phyloP scores from a whole-genome alignment of 2,113 vertebrate genomes.

The Eleginops maclovinus region DNA sequence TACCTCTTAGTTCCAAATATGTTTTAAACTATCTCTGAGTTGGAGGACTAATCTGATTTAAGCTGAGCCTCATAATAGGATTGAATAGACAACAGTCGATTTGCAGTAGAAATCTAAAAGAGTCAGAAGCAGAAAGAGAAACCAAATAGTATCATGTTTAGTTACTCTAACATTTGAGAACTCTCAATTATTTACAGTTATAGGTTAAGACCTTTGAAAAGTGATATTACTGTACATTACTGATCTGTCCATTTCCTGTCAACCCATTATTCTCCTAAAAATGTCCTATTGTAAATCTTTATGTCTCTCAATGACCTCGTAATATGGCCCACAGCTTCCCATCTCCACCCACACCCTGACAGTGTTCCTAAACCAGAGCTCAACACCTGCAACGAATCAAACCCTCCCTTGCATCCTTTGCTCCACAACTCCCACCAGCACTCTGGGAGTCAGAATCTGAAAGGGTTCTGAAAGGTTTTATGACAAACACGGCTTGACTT shows the following conservation, averaged over 20 bases:
- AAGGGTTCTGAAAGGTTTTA: constrained; percentile 52
- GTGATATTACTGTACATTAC: background rate
- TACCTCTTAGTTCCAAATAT: constrained; percentile 27
- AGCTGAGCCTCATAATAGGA: constrained; percentile 22
- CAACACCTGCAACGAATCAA: constrained; percentile 74
- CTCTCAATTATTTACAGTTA: constrained; percentile 19
- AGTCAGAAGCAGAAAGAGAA: constrained; percentile 10
- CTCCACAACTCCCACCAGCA: constrained; percentile 60
- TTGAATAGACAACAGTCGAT: constrained; percentile 14
- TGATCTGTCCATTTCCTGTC: background rate
- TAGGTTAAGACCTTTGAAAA: background rate
- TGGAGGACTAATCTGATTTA: constrained; percentile 26
- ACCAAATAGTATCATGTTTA: background rate
- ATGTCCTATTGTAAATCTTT: background rate
- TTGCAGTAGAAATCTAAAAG: constrained; percentile 25
- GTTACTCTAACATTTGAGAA: background rate
- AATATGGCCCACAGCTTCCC: constrained; percentile 41
- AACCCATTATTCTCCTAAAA: background rate
- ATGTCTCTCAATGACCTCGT: constrained; percentile 39
- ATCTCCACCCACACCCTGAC: constrained; percentile 51
- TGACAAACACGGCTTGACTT: constrained; percentile 60
- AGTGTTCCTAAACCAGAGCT: constrained; percentile 48
- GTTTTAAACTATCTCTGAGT: constrained; percentile 47
- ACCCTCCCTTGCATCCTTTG: constrained; percentile 52
- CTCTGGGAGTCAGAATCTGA: constrained; percentile 57